These are phyloP conservation scores for Neolamprologus variostigma DNA, from an alignment of 2,113 vertebrate species.

Conservation along the genomic window DNA sequence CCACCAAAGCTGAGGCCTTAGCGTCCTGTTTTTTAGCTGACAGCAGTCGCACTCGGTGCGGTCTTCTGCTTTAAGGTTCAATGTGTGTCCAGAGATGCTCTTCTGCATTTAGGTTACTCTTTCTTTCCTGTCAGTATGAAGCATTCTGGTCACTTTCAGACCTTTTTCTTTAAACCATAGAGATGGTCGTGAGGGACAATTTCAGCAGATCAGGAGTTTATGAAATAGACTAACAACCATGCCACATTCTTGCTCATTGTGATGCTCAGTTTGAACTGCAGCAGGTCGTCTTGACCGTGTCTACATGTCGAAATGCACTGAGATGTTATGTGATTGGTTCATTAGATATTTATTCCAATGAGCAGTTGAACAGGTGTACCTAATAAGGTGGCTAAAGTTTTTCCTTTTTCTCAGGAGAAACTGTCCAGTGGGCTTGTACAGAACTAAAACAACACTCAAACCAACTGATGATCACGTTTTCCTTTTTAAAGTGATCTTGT, in stretches of 20 bases:
- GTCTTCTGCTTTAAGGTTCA: background rate
- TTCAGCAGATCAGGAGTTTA: background rate
- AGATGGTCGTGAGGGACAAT: background rate
- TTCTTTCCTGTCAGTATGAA: background rate
- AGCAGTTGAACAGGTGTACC: background rate
- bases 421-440: background rate
- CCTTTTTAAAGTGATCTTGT: background rate
- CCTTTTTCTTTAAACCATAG: background rate
- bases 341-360: background rate
- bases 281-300: background rate
- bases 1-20: background rate
- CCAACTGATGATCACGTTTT: background rate
- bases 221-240: background rate
- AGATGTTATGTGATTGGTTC: background rate
- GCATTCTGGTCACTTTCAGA: background rate
- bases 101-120: background rate
- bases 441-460: background rate
- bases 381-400: background rate
- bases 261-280: background rate
- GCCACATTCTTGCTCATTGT: background rate
- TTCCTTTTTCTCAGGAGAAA: rapidly evolving
- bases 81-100: background rate
- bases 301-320: background rate
- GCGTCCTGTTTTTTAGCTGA: background rate
- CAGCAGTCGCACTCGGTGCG: background rate